A percentile compares a stretch with the other conserved stretches of the same genome.
Evolutionary conservation across 2,888 invertebrate genomes (phyloP).

Genomic region (Phasia obesa): DNA sequence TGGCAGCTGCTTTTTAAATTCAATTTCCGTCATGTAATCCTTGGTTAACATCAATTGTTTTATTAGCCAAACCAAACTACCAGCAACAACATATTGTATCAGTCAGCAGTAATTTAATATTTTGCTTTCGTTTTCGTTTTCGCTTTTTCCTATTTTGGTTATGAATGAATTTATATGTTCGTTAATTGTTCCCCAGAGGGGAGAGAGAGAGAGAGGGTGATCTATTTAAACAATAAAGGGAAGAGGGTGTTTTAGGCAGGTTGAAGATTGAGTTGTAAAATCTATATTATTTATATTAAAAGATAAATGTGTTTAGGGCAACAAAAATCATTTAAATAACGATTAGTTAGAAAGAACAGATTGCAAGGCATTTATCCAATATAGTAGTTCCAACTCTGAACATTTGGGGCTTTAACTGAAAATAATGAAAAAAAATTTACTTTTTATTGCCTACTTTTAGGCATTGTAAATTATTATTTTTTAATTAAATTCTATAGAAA

Average conservation of each 20-base stretch:
- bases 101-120: constrained; percentile 63
- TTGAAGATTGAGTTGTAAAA: constrained; percentile 52
- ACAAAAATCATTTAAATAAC: neutral
- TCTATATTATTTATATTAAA: too few relatives aligned
- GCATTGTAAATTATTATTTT: too few relatives aligned
- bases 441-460: too few relatives aligned
- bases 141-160: constrained; percentile 8
- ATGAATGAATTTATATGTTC: constrained; percentile 41
- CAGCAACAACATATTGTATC: constrained; percentile 56
- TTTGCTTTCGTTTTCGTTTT: neutral
- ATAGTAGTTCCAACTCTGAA: too few relatives aligned
- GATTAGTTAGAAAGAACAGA: neutral
- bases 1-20: constrained; percentile 82
- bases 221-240: neutral
- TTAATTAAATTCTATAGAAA: too few relatives aligned
- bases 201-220: neutral
- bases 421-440: too few relatives aligned
- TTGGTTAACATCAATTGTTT: constrained; percentile 78
- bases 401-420: too few relatives aligned
- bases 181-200: neutral
- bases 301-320: too few relatives aligned
- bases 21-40: constrained; percentile 79
- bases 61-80: constrained; percentile 59
- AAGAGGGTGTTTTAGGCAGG: constrained; percentile 45
- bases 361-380: too few relatives aligned